phyloP scores from a whole-genome alignment of 2,113 vertebrate genomes.

The Jacana jacana region DNA sequence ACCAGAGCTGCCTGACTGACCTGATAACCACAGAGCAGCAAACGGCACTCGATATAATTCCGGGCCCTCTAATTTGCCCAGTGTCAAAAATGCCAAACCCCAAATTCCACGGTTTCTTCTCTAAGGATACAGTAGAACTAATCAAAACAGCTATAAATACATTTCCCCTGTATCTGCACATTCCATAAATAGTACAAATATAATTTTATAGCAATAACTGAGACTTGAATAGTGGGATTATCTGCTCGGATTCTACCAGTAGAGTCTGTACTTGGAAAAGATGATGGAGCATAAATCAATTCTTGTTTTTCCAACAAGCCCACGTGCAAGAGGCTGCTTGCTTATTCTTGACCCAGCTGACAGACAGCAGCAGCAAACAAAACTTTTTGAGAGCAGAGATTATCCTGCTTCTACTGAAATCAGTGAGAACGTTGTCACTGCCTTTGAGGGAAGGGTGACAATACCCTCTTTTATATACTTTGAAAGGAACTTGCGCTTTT shows the following conservation, averaged over 20 bases:
- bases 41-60: conserved; percentile 14
- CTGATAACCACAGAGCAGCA: conserved; percentile 18
- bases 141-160: conserved; percentile 52
- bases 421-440: not conserved
- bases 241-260: not conserved
- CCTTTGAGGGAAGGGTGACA: not conserved
- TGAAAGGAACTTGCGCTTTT: not conserved
- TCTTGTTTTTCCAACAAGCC: not conserved
- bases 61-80: conserved; percentile 3
- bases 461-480: not conserved
- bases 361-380: not conserved
- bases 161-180: conserved; percentile 56
- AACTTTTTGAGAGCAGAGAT: not conserved
- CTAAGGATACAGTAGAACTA: conserved; percentile 27
- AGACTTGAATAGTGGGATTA: not conserved
- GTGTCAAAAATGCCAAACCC: conserved; percentile 60
- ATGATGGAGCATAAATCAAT: not conserved
- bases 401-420: not conserved
- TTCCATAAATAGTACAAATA: conserved; percentile 59
- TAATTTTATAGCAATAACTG: conserved; percentile 34
- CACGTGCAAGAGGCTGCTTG: not conserved
- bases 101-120: conserved; percentile 62
- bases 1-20: not conserved
- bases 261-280: not conserved
- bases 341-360: not conserved